A percentile compares a stretch with the other conserved stretches of the same genome.
Conservation (phyloP, 2,797 vertebrate species). For the Neosalanx taihuensis region DNA sequence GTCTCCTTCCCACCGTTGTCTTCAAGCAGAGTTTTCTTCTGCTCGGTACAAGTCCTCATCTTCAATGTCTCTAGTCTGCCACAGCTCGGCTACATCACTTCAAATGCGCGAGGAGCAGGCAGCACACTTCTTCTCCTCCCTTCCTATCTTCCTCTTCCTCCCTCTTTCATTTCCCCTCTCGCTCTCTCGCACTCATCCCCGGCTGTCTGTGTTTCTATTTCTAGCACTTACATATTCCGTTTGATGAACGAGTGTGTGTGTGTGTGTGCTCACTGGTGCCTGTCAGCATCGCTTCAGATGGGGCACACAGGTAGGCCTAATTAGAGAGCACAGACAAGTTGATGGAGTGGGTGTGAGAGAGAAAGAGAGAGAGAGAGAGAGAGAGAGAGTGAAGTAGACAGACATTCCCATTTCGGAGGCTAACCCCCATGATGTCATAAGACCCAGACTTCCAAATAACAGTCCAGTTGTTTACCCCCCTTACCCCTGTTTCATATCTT, state of each 20-base stretch:
- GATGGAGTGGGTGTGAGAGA: conserved; percentile 25
- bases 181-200: background rate
- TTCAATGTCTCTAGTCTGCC: too few species aligned
- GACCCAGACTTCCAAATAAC: conserved; percentile 20
- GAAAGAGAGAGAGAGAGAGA: conserved; percentile 19
- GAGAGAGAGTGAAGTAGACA: conserved; percentile 30
- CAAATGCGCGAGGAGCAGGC: conserved; percentile 20
- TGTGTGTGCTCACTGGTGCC: background rate
- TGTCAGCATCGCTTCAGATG: conserved; percentile 35
- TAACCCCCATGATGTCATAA: conserved; percentile 8
- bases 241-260: conserved; percentile 29
- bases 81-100: too few species aligned
- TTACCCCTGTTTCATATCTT: background rate
- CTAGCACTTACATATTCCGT: conserved; percentile 44
- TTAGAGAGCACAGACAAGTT: conserved; percentile 19
- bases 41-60: too few species aligned
- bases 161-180: conserved; percentile 14
- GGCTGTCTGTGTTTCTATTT: conserved; percentile 50
- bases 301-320: conserved; percentile 26
- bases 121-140: background rate
- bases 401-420: background rate
- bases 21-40: too few species aligned
- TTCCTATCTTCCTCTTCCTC: background rate
- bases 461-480: conserved; percentile 22
- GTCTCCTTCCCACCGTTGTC: background rate